These are phyloP conservation scores for Rhinopomastus cyanomelas DNA, from an alignment of 2,113 vertebrate genomes.

Conservation along the genomic window DNA sequence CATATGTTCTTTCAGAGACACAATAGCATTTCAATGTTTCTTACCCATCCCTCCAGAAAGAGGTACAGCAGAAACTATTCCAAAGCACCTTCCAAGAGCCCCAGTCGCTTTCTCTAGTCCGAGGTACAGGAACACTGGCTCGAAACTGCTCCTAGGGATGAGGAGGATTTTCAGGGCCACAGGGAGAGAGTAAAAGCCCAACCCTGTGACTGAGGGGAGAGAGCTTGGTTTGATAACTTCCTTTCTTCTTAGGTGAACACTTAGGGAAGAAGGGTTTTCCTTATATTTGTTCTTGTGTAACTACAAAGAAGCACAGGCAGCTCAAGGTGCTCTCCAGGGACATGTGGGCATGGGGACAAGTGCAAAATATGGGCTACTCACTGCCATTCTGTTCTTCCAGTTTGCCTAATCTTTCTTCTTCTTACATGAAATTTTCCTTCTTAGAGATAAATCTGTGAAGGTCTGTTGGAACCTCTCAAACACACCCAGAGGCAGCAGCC, in stretches of 20 bases:
- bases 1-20: background rate
- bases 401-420: background rate
- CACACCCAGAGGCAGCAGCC: background rate
- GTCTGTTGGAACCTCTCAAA: background rate
- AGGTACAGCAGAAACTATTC: background rate
- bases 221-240: background rate
- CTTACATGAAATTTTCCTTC: background rate
- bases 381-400: background rate
- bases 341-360: background rate
- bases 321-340: background rate
- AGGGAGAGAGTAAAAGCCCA: constrained; percentile 33
- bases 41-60: background rate
- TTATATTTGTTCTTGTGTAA: background rate
- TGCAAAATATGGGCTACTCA: background rate
- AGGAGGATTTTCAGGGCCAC: background rate
- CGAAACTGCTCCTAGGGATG: background rate
- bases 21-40: background rate
- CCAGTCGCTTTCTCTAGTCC: background rate
- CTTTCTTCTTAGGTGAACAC: background rate
- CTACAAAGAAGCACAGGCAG: background rate
- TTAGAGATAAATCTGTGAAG: background rate
- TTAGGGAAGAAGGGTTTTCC: background rate
- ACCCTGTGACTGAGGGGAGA: background rate
- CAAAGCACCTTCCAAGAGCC: background rate
- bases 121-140: background rate